A percentile compares a stretch with the other conserved stretches of the same genome.
Conservation (phyloP, 2,797 vertebrate species). For the Pteropus rufus region DNA sequence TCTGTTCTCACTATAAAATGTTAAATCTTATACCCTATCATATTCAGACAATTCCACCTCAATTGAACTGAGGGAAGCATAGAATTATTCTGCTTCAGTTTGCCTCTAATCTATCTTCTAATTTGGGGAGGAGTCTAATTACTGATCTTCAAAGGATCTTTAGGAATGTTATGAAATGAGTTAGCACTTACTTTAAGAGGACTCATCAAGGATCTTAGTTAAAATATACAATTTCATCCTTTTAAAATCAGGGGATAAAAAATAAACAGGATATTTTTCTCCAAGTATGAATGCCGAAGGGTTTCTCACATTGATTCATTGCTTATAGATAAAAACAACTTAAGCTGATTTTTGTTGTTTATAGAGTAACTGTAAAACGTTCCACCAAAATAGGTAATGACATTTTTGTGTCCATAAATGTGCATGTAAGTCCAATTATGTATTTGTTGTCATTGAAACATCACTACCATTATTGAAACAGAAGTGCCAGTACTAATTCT, state of each 20-base stretch:
- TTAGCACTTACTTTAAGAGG: conserved; percentile 22
- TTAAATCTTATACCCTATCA: not conserved
- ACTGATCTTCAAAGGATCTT: conserved; percentile 40
- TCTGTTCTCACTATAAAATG: conserved; percentile 12
- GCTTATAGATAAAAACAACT: conserved; percentile 84
- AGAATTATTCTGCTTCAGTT: conserved; percentile 16
- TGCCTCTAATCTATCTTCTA: conserved; percentile 31
- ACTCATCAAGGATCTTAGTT: conserved; percentile 50
- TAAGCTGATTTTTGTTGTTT: conserved; percentile 84
- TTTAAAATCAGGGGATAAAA: conserved; percentile 61
- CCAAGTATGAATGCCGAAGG: conserved; percentile 70
- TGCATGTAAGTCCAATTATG: conserved; percentile 83
- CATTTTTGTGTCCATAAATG: conserved; percentile 85
- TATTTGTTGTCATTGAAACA: conserved; percentile 85
- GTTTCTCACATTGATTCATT: conserved; percentile 79
- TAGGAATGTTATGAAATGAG: conserved; percentile 34
- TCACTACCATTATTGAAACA: conserved; percentile 84
- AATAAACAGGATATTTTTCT: conserved; percentile 69
- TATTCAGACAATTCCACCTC: conserved; percentile 15
- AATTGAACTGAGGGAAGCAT: conserved; percentile 6
- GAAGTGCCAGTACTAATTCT: conserved; percentile 85
- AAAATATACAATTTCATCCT: conserved; percentile 58
- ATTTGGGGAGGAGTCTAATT: conserved; percentile 33
- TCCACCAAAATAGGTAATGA: conserved; percentile 86
- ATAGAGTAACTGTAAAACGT: conserved; percentile 83